A percentile compares a stretch with the other conserved stretches of the same genome.
phyloP scores from a whole-genome alignment of 2,113 vertebrate genomes.

The Apteryx owenii region DNA sequence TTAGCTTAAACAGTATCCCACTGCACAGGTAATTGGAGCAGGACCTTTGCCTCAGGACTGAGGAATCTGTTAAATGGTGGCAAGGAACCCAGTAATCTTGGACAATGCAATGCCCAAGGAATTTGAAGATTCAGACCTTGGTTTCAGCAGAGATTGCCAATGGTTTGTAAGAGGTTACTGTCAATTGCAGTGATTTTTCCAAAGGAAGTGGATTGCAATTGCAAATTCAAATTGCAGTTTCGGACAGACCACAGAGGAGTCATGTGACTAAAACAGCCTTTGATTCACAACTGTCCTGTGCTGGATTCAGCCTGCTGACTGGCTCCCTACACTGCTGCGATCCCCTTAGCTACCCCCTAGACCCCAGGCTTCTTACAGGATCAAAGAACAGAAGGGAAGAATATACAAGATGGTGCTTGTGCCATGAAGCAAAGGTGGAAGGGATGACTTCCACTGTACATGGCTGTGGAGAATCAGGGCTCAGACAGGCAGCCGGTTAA shows the following conservation, averaged over 20 bases:
- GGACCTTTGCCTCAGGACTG: background rate
- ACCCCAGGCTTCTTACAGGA: fast-evolving
- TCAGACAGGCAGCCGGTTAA: background rate
- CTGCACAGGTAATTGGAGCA: background rate
- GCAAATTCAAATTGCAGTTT: conserved; percentile 1
- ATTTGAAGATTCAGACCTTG: background rate
- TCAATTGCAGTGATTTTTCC: background rate
- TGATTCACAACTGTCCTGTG: background rate
- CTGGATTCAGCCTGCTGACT: background rate
- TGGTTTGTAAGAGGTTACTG: background rate
- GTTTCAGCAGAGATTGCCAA: conserved; percentile 3
- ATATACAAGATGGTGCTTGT: background rate
- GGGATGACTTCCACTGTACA: fast-evolving
- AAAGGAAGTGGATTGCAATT: conserved; percentile 25
- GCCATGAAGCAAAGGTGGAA: background rate
- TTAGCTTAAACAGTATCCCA: background rate
- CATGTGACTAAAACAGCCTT: background rate
- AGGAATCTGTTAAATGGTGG: background rate
- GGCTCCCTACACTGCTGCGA: background rate
- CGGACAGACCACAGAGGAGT: background rate
- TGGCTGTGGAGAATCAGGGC: background rate
- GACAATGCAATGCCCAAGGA: background rate
- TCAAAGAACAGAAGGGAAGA: background rate
- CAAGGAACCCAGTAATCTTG: background rate
- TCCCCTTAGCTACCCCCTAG: background rate